Conservation (phyloP, 2,113 vertebrate genomes). For the Strix aluco region DNA sequence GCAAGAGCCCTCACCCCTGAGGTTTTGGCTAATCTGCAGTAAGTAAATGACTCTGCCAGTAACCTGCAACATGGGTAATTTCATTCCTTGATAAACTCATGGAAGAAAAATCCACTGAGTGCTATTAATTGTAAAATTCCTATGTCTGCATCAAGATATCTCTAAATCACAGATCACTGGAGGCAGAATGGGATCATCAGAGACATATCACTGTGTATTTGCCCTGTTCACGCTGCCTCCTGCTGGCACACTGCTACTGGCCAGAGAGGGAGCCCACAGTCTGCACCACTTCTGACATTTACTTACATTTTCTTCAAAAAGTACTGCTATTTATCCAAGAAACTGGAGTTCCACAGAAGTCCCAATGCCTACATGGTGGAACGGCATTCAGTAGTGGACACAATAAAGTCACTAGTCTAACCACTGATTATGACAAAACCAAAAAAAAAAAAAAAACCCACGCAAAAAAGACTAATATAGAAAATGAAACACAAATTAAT, state of each 20-base stretch:
- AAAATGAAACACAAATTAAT: background rate
- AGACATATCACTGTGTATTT: background rate
- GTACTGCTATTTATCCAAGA: background rate
- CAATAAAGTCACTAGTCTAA: background rate
- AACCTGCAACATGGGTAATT: background rate
- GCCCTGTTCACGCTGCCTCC: background rate
- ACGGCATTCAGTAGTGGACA: background rate
- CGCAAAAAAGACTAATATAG: background rate
- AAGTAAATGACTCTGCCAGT: background rate
- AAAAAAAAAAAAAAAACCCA: background rate
- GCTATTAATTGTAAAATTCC: background rate
- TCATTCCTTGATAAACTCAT: background rate
- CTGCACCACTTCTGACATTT: background rate
- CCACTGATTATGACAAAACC: background rate
- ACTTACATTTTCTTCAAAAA: background rate
- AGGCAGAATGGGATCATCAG: background rate
- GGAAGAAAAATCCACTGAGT: background rate
- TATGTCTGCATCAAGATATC: background rate
- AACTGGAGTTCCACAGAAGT: background rate
- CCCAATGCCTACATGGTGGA: background rate
- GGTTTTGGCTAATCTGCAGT: background rate
- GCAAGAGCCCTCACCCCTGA: background rate
- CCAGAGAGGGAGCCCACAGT: background rate
- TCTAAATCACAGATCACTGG: fast-evolving
- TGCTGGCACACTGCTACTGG: background rate